Evolutionary conservation across 23 tunicate genomes (phyloP).

Genomic region (Clavelina lepadiformis): DNA sequence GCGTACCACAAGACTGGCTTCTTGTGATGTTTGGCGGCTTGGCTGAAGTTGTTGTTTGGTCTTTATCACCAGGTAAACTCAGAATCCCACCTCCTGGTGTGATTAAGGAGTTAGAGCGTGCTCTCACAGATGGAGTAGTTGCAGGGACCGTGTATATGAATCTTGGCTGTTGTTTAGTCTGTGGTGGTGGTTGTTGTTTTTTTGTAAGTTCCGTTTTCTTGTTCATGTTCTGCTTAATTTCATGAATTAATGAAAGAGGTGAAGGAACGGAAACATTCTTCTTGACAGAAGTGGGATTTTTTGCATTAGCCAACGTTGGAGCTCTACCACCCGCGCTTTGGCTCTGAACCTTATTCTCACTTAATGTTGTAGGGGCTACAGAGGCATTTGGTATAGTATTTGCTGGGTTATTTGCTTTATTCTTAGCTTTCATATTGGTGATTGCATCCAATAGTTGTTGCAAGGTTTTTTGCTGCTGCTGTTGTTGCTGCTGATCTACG

Average conservation of each 20-base stretch:
- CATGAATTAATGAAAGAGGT: conserved; percentile 59
- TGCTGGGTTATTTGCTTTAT: too few species aligned
- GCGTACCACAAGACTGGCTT: not conserved
- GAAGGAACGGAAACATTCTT: conserved; percentile 32
- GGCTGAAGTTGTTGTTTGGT: too few species aligned
- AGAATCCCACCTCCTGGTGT: conserved; percentile 26
- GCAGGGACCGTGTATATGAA: conserved; percentile 33
- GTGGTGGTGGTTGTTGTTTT: not conserved
- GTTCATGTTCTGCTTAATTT: conserved; percentile 65
- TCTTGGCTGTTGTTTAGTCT: not conserved
- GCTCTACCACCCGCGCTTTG: too few species aligned
- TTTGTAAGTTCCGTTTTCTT: conserved; percentile 24
- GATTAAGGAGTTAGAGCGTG: conserved; percentile 2
- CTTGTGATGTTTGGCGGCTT: not conserved
- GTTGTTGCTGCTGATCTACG: conserved; percentile 30
- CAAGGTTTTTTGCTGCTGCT: conserved; percentile 43
- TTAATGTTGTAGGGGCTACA: too few species aligned
- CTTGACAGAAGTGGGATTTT: not conserved
- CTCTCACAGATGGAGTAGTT: not conserved
- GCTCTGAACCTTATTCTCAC: too few species aligned
- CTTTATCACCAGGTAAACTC: too few species aligned
- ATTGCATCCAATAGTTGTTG: conserved; percentile 39
- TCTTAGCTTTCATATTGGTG: conserved; percentile 40
- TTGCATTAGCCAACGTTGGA: not conserved
- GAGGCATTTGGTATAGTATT: too few species aligned